Evolutionary conservation across 2,113 vertebrate genomes (phyloP).

Genomic region (Rutilus rutilus): DNA sequence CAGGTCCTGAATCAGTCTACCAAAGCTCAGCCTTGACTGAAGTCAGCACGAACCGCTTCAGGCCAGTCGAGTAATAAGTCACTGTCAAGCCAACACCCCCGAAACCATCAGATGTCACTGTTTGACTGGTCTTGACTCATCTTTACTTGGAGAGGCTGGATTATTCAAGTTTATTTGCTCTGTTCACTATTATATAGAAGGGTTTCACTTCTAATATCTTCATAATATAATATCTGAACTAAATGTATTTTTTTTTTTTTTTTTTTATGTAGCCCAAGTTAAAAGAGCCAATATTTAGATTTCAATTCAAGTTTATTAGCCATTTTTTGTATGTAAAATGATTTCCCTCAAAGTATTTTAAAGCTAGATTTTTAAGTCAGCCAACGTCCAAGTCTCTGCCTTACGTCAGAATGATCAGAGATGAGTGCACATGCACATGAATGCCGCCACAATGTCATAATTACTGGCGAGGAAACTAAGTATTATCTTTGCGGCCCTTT

Average conservation of each 20-base stretch:
- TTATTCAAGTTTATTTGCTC: background rate
- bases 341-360: background rate
- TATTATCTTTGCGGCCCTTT: background rate
- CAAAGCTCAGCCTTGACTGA: constrained; percentile 4
- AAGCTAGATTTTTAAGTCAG: background rate
- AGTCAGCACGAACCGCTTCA: constrained; percentile 11
- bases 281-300: background rate
- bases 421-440: constrained; percentile 10
- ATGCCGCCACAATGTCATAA: background rate
- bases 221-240: background rate
- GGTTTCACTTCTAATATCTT: background rate
- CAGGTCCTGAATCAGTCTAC: constrained; percentile 36
- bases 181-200: background rate
- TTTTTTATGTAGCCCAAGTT: background rate
- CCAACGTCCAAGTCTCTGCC: background rate
- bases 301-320: background rate
- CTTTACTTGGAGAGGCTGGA: background rate
- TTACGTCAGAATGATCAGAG: background rate
- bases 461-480: background rate
- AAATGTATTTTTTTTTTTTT: background rate
- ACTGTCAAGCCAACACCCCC: constrained; percentile 38
- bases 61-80: constrained; percentile 31
- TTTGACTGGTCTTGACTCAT: constrained; percentile 41
- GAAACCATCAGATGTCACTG: constrained; percentile 45
- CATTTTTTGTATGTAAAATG: background rate